Percentiles rank a stretch among this genome's conserved stretches.
Conservation (phyloP, 2,888 invertebrate species). For the Scotopteryx bipunctaria region DNA sequence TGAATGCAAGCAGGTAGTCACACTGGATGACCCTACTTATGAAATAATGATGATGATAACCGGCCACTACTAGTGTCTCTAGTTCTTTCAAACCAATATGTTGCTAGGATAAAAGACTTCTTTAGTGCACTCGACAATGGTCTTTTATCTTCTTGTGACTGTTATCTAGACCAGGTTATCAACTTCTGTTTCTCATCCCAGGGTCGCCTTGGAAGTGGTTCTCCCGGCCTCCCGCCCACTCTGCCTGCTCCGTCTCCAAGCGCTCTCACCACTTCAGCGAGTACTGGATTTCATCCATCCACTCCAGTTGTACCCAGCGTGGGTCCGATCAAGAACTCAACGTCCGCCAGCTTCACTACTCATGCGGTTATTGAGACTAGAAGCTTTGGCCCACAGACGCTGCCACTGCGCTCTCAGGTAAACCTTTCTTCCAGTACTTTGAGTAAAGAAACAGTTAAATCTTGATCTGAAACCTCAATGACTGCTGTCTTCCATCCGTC, state of each 20-base stretch:
- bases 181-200: constrained; percentile 30
- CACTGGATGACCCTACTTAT: too few species aligned
- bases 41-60: too few species aligned
- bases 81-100: too few species aligned
- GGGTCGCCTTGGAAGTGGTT: constrained; percentile 74
- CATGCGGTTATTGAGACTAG: constrained; percentile 76
- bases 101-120: too few species aligned
- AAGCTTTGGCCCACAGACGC: constrained; percentile 77
- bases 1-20: too few species aligned
- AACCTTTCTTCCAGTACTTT: too few species aligned
- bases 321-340: constrained; percentile 81
- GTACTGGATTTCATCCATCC: constrained; percentile 83
- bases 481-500: too few species aligned
- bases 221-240: constrained; percentile 88
- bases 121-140: too few species aligned
- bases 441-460: too few species aligned
- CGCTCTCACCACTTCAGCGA: constrained; percentile 85
- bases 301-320: constrained; percentile 58
- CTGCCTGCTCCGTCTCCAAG: constrained; percentile 88
- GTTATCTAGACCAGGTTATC: neutral
- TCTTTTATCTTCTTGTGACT: too few species aligned
- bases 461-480: too few species aligned
- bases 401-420: constrained; percentile 78
- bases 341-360: constrained; percentile 83
- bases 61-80: too few species aligned